phyloP scores from a whole-genome alignment of 1,140 invertebrate species.

The Oppia nitens region DNA sequence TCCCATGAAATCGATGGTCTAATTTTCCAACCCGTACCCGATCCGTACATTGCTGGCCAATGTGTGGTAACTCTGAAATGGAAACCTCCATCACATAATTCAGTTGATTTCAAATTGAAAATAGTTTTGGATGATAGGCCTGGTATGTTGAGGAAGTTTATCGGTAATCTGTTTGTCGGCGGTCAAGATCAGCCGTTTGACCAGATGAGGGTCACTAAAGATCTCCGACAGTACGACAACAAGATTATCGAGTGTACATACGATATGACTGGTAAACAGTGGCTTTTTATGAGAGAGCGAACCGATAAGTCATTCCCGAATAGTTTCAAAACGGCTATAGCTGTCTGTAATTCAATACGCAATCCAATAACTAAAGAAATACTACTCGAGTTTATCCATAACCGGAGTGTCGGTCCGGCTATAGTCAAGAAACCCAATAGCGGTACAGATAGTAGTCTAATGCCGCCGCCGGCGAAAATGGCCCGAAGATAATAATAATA shows the following conservation, averaged over 20 bases:
- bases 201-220: conserved; percentile 37
- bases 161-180: conserved; percentile 24
- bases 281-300: conserved; percentile 89
- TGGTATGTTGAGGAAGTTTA: conserved; percentile 37
- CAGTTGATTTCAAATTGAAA: conserved; percentile 83
- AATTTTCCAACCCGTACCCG: conserved; percentile 83
- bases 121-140: conserved; percentile 48
- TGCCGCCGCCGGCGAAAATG: neutral
- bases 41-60: conserved; percentile 44
- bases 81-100: conserved; percentile 86
- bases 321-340: conserved; percentile 53
- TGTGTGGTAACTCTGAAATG: conserved; percentile 83
- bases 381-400: conserved; percentile 49
- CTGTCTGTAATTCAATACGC: conserved; percentile 38
- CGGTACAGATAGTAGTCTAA: neutral
- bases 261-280: conserved; percentile 42
- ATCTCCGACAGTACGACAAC: conserved; percentile 57
- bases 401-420: no score
- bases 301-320: conserved; percentile 96
- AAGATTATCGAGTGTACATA: conserved; percentile 92
- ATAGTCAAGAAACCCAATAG: neutral
- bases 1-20: conserved; percentile 92
- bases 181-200: conserved; percentile 18
- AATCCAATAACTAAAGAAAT: conserved; percentile 62
- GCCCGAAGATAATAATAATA: neutral